phyloP scores from a whole-genome alignment of 2,113 vertebrate species.

The Fukomys damarensis region DNA sequence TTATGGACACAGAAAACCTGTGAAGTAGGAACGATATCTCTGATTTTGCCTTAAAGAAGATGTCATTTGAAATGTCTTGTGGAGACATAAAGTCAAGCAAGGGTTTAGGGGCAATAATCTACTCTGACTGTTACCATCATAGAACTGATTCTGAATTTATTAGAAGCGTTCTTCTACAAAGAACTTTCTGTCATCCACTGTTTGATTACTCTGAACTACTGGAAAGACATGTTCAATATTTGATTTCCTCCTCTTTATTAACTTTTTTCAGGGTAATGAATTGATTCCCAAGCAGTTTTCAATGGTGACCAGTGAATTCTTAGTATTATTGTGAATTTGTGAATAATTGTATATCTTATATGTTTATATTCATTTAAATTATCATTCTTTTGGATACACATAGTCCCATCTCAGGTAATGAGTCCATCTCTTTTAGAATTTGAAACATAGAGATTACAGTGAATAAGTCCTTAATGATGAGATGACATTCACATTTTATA shows the following conservation, averaged over 20 bases:
- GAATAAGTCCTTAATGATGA: slow-evolving; percentile 61
- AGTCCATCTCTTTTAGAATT: slow-evolving; percentile 44
- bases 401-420: neutral
- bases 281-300: neutral
- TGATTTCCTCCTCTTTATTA: neutral
- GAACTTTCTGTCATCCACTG: neutral
- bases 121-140: neutral
- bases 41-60: neutral
- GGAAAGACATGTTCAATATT: slow-evolving; percentile 31
- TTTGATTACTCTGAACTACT: neutral
- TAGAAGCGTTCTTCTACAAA: slow-evolving; percentile 6
- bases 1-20: neutral
- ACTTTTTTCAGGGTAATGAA: neutral
- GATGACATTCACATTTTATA: slow-evolving; percentile 75
- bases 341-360: neutral
- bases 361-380: slow-evolving; percentile 30
- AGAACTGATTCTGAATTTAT: neutral
- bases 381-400: neutral
- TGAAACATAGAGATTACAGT: slow-evolving; percentile 42
- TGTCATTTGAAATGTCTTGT: neutral
- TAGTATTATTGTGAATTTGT: neutral
- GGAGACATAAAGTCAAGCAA: slow-evolving; percentile 17
- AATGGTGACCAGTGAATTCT: neutral
- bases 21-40: neutral
- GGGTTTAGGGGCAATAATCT: neutral